Evolutionary conservation across 2,113 vertebrate genomes (phyloP), one percentile per base, ranked within the genome.

Genomic region (Brachyistius frenatus): DNA sequence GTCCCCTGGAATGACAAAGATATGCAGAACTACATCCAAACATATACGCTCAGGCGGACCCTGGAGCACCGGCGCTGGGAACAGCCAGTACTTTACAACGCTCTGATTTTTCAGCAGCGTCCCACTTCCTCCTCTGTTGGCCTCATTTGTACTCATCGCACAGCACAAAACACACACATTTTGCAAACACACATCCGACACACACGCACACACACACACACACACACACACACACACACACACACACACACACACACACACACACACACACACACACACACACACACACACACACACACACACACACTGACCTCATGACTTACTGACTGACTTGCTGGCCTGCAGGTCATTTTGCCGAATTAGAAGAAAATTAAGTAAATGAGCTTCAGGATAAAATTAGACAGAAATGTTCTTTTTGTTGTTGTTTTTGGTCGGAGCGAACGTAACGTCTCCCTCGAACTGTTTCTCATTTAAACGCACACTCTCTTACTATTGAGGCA

Each of bases 41-140:
- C 60, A 62, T 52, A 30, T 49, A 52, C 46, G 50, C 56, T 46
- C 60, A n/a, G 61, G 61, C 41, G 53, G 33, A 53, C 8, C 2
- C 69, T 67, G 63, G 23, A 66, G 74, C 80, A 74, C 65, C 60
- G 15, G 53, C 14, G 65, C 52, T 14, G 68, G 66, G 66, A 82
- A 71, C 67, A 75, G 66, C 46, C 55, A 41, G 68, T 78, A 36
- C 65, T 88, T 69, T 62, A 71, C 47, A 47, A 30, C n/a, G 33
- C 46, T 69, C 15, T 23, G 23, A 23, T 23, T 23, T 23, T 23
- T 23, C 23, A 23, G 32, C 55, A 36, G 66, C 78, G 69, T 68
- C 85, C 82, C 80, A 86, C 79, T 92, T 93, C 80, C 67, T 72
- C 49, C 83, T 89, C 77, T 81, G 41, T 63, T 90, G 88, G 32